Evolutionary conservation across 2,888 invertebrate genomes (phyloP).

Genomic region (Dorcus hopei): DNA sequence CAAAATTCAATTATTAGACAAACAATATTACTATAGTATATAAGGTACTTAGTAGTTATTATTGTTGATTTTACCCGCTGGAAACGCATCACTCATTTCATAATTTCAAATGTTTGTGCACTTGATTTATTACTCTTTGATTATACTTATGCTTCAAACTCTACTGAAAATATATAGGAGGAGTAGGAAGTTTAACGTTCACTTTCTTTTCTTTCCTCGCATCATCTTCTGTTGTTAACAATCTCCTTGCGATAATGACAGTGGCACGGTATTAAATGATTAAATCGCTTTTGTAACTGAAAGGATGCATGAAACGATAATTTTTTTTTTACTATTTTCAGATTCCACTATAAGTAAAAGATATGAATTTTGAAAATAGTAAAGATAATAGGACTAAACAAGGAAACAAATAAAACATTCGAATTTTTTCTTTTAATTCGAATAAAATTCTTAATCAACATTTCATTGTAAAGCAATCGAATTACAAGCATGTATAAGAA

Average conservation of each 20-base stretch:
- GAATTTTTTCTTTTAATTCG: no score
- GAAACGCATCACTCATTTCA: slow-evolving; percentile 28
- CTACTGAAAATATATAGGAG: slow-evolving; percentile 1
- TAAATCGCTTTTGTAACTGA: no score
- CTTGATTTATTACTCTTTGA: slow-evolving; percentile 27
- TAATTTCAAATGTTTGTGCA: slow-evolving; percentile 23
- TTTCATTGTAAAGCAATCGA: no score
- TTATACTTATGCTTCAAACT: slow-evolving; percentile 14
- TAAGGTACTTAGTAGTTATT: slow-evolving; percentile 27
- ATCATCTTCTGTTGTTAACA: not conserved
- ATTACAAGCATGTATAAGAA: no score
- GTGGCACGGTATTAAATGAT: no score
- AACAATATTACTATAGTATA: slow-evolving; percentile 21
- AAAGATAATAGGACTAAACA: no score
- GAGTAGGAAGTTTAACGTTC: not conserved
- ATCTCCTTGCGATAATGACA: not conserved
- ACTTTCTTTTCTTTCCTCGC: not conserved
- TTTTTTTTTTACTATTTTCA: no score
- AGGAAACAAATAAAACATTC: no score
- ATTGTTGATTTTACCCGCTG: slow-evolving; percentile 25
- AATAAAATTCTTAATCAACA: no score
- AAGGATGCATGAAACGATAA: no score
- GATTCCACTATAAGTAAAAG: no score
- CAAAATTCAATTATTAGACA: slow-evolving; percentile 36
- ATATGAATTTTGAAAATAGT: no score